Base-by-base conservation (phyloP, 1,140 invertebrate genomes). In the Pachyrhynchus sulphureomaculatus region DNA sequence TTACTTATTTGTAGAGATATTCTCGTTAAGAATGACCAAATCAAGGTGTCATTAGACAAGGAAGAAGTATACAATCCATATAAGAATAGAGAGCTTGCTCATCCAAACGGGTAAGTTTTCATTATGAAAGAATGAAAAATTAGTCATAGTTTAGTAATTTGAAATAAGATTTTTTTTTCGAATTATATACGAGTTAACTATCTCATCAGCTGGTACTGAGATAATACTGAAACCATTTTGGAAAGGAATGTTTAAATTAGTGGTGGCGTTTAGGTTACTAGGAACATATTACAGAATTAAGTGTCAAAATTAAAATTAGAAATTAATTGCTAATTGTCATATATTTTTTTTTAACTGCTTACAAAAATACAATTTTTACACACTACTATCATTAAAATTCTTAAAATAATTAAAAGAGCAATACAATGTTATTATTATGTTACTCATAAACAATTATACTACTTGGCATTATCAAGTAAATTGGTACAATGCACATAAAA, bases 51-150 rank as follows among this genome's bases (percentile, higher is more conserved):
- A 37, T 20, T 36, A 2, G 10, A 2, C 4, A 4, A 33, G 10
- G 8, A 13, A 6, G 49, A 23, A 20, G n/a, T 20, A 34, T 68
- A 68, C 45, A 44, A 65, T 41, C 66, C 63, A 2, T 68, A 65
- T 48, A 59, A 62, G n/a, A 44, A 68, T 33, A 54, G 66, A 51
- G 42, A 29, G 29, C 13, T 68, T 8, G 48, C 62, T 29, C 66
- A 68, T 47, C 59, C 66, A 5, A 68, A 65, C 34, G 57, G 64
- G 66, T 68, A 52, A 57, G 53, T 55, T 21, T 4, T 36, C 20
- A 44, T 20, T 42, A 44, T 44, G 5, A 1, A 18, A 13, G 18
- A 18, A 44, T 44, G 18, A 23, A 3, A 9, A 20, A 5, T 8
- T 9, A 1, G 2, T 44, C 20, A 6, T 17, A 9, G 1, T 9